phyloP scores from a whole-genome alignment of 2,113 vertebrate genomes.

The Hyperopisus bebe region DNA sequence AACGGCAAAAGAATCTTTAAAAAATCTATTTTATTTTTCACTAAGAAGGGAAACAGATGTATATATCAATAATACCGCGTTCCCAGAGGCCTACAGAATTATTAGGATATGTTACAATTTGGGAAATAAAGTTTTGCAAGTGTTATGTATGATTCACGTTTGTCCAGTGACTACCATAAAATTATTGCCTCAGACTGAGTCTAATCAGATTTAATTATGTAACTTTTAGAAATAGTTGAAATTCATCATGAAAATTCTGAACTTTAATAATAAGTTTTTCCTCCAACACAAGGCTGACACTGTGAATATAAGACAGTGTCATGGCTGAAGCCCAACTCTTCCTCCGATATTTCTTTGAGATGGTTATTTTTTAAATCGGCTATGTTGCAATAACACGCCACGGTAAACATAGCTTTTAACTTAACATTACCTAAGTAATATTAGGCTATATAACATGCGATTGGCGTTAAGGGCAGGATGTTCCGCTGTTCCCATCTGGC shows the following conservation, averaged over 20 bases:
- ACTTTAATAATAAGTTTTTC: background rate
- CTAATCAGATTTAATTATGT: background rate
- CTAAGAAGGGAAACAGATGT: background rate
- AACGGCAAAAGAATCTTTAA: background rate
- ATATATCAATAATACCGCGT: background rate
- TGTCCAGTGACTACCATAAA: background rate
- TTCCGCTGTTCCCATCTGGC: background rate
- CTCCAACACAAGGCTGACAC: background rate
- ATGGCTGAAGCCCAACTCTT: background rate
- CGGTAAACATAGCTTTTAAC: background rate
- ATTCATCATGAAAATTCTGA: background rate
- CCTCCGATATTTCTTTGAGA: background rate
- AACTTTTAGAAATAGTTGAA: background rate
- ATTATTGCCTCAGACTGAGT: background rate
- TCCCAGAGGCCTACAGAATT: background rate
- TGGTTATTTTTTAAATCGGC: background rate
- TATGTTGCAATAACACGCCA: background rate
- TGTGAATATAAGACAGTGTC: background rate
- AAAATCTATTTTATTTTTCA: background rate
- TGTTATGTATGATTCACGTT: background rate
- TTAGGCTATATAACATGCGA: background rate
- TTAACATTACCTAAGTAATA: background rate
- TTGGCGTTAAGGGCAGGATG: background rate
- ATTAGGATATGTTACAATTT: background rate
- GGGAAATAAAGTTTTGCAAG: background rate